These are phyloP conservation scores for Percopsis omiscomaycus DNA, from an alignment of 2,797 vertebrate species.

Conservation along the genomic window DNA sequence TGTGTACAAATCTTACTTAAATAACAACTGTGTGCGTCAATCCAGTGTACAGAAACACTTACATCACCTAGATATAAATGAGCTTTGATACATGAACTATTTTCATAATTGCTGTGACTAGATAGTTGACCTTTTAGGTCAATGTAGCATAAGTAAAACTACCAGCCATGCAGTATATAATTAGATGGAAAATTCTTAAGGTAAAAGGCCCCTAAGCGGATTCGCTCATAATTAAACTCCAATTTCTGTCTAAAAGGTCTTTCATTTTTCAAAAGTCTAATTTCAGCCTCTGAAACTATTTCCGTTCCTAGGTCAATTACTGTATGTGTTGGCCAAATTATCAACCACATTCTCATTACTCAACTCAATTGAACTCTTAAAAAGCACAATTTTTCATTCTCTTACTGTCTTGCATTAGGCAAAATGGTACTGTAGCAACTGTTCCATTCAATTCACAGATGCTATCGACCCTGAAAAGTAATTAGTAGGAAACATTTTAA, in stretches of 20 bases:
- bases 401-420: not conserved
- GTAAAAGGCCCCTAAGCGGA: constrained; percentile 20
- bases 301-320: constrained; percentile 31
- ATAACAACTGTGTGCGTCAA: too few species aligned
- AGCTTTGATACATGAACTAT: not conserved
- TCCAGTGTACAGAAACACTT: too few species aligned
- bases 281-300: constrained; percentile 22
- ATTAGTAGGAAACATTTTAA: constrained; percentile 65
- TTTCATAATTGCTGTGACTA: not conserved
- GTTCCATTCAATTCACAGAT: constrained; percentile 49
- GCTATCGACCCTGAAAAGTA: constrained; percentile 55
- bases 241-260: constrained; percentile 9
- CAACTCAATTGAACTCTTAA: constrained; percentile 24
- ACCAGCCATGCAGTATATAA: not conserved
- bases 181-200: constrained; percentile 29
- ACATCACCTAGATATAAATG: not conserved
- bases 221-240: constrained; percentile 33
- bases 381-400: not conserved
- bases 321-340: constrained; percentile 32
- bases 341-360: constrained; percentile 39
- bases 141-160: constrained; percentile 7
- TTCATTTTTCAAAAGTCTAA: not conserved
- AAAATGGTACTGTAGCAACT: constrained; percentile 50
- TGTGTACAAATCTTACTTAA: too few species aligned
- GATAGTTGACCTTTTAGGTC: constrained; percentile 3